Evolutionary conservation across 2,888 invertebrate species (phyloP), one percentile per base, ranked within the genome.

Genomic region (Drosophila ezoana): DNA sequence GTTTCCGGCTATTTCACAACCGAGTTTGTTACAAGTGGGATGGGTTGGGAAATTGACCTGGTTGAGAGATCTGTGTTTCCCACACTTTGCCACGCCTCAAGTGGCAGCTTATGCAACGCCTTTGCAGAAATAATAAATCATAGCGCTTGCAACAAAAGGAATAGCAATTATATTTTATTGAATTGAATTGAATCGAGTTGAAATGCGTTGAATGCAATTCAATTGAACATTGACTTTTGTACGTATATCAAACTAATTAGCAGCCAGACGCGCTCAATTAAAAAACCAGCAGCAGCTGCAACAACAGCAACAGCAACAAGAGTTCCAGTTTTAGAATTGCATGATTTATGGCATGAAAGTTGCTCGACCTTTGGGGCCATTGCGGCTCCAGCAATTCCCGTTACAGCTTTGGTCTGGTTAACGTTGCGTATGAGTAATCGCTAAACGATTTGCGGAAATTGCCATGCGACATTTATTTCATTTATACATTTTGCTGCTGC

Each of bases 351-450:
- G 38, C 57, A 52, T 66, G 65, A 87, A 82, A 87, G 82, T 83
- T 79, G 66, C 51, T 48, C 62, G 77, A 87, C 79, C 82, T 82
- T 79, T 69, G 33, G 28, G 53, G 45, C 41, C 10, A 20, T 38
- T 53, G 48, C 10, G 16, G 37, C 38, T 28, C 37, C 37, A 23
- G 11, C n/a, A 41, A 49, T 35, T 52, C 47, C 75, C 52, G 49
- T 68, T 68, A 47, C 47, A 45, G 64, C 59, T 40, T 51, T 53
- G 52, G 32, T 47, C 43, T 44, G 73, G 49, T 57, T 53, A 68
- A 76, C 73, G 70, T 53, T 64, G 65, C 74, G 70, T 76, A 67
- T 80, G 81, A 79, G 78, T 80, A 79, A 79, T 77, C 77, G 54
- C 18, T 44, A 58, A 66, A 61, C 65, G 63, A 58, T 79, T 61